Evolutionary conservation across 2,797 vertebrate species (phyloP), one percentile per base, ranked within the genome.

Genomic region (Pangasius krempfi): DNA sequence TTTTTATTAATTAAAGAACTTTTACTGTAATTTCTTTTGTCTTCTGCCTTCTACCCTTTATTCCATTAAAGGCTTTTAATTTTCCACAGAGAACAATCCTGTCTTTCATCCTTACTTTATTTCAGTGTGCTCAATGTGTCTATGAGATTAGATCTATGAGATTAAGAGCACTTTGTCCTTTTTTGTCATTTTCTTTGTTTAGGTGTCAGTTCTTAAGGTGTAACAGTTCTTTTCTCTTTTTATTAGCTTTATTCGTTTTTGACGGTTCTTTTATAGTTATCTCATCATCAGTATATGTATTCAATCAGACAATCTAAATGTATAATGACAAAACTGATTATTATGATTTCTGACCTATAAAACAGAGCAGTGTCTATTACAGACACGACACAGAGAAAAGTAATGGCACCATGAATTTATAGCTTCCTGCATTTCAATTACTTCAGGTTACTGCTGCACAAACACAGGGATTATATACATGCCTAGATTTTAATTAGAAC

Each of bases 151-250:
- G 33, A 18, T 72, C 33, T 72, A 30, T 14, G 33, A 37, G 16
- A 40, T 37, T 37, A 40, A 72, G 16, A 72, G 16, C 68, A 40
- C 68, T 70, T 5, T 30, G 64, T 66, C 30, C n/a, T 37, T 30
- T 66, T 3, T 18, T 70, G 6, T 37, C 37, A 70, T 37, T 70
- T 70, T 18, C 66, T 37, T 64, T 66, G 64, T 20, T 70, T 20
- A 70, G 30, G 7, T 72, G 68, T 40, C 33, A 72, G 68, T 47
- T 7, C 44, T 47, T 47, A 47, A 47, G 44, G 44, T 12, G 98
- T 97, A 33, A 14, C 68, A 33, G 4, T 40, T 72, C 3, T 3
- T 37, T 72, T 40, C 9, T 40, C 7, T 44, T 44, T 73, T 40
- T 1, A 37, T 3, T 44, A 27, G 10, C 20, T 47, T 25, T 47